Evolutionary conservation across 2,113 vertebrate species (phyloP).

Genomic region (Seriola quinqueradiata): DNA sequence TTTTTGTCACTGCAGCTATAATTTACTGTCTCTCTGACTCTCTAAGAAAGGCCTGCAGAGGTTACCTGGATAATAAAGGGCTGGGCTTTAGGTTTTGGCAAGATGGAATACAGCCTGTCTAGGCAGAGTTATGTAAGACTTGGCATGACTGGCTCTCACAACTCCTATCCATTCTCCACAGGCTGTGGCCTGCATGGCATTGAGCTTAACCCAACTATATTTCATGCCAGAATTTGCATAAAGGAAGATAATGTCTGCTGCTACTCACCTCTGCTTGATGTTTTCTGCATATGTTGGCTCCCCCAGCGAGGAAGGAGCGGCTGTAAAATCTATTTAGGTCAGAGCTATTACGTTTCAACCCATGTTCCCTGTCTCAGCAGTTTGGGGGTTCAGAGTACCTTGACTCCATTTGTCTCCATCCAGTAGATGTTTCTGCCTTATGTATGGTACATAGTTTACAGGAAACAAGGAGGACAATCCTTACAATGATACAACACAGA

Average conservation of each 20-base stretch:
- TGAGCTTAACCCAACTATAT: conserved; percentile 47
- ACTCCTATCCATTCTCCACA: conserved; percentile 30
- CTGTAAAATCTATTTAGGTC: conserved; percentile 83
- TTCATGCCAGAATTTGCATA: conserved; percentile 51
- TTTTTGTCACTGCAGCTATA: neutral
- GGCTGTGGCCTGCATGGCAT: conserved; percentile 54
- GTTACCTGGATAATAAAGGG: conserved; percentile 34
- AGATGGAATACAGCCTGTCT: conserved; percentile 34
- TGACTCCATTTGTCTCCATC: conserved; percentile 65
- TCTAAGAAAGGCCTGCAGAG: neutral
- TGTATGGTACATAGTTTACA: conserved; percentile 41
- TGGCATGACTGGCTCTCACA: conserved; percentile 28
- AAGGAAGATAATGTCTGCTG: conserved; percentile 57
- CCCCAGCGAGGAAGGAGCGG: conserved; percentile 50
- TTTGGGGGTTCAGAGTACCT: conserved; percentile 55
- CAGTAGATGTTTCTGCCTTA: conserved; percentile 57
- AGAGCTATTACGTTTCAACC: conserved; percentile 70
- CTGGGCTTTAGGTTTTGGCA: neutral
- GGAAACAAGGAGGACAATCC: conserved; percentile 55
- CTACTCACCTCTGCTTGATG: conserved; percentile 72
- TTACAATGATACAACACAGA: conserved; percentile 38
- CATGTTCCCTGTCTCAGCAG: conserved; percentile 71
- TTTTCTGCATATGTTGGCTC: conserved; percentile 71
- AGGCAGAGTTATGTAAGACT: conserved; percentile 62
- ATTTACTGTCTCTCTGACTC: neutral